These are phyloP conservation scores for Parnassius glacialis DNA, from an alignment of 2,888 invertebrate genomes.

Conservation along the genomic window DNA sequence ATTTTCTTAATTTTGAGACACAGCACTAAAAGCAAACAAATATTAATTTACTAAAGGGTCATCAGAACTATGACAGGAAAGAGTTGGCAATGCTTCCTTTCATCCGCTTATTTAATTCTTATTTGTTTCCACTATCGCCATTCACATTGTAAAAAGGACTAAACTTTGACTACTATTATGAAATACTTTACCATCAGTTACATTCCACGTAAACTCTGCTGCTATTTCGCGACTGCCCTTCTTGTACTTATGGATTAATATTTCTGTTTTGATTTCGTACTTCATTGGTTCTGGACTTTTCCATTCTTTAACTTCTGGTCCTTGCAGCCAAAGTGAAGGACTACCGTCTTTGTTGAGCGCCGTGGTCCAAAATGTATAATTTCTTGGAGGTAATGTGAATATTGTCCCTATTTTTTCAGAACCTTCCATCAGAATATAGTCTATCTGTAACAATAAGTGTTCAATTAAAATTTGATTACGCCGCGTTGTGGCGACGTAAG, in stretches of 20 bases:
- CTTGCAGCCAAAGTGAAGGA: slow-evolving; percentile 40
- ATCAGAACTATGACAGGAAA: too few relatives aligned
- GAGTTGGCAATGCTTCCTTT: too few relatives aligned
- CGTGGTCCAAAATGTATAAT: slow-evolving; percentile 44
- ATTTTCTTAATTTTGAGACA: too few relatives aligned
- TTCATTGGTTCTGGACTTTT: slow-evolving; percentile 21
- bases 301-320: slow-evolving; percentile 36
- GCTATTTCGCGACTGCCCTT: slow-evolving; percentile 27
- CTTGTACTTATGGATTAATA: slow-evolving; percentile 27
- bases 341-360: slow-evolving; percentile 35
- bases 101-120: too few relatives aligned
- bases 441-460: slow-evolving; percentile 34
- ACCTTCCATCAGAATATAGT: slow-evolving; percentile 32
- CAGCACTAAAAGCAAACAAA: too few relatives aligned
- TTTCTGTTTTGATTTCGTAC: slow-evolving; percentile 31
- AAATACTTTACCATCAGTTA: slow-evolving; percentile 43
- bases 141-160: too few relatives aligned
- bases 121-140: too few relatives aligned
- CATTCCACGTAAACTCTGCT: slow-evolving; percentile 39
- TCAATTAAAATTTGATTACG: too few relatives aligned
- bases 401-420: slow-evolving; percentile 26
- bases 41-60: too few relatives aligned
- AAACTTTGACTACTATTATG: not conserved
- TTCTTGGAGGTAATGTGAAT: slow-evolving; percentile 20
- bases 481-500: too few relatives aligned